Conservation (phyloP, 2,113 vertebrate genomes). For the Mesocricetus auratus region DNA sequence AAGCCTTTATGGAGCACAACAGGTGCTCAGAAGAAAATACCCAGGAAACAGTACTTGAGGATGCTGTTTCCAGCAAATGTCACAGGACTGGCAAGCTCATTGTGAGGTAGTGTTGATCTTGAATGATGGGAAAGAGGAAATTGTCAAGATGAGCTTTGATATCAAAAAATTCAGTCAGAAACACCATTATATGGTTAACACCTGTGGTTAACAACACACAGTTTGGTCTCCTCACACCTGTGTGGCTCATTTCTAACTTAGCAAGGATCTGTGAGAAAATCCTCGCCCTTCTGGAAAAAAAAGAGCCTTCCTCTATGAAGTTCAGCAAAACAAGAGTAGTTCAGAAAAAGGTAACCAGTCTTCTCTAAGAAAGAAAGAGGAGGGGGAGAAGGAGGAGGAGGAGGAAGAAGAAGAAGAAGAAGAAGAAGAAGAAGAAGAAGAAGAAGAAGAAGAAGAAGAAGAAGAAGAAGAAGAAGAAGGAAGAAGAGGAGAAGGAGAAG, state of each 20-base stretch:
- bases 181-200: background rate
- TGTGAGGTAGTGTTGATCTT: background rate
- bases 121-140: background rate
- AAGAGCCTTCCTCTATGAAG: background rate
- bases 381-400: too few species aligned
- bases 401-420: rapidly evolving
- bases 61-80: background rate
- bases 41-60: background rate
- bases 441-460: too few species aligned
- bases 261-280: background rate
- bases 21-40: background rate
- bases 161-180: background rate
- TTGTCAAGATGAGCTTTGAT: constrained; percentile 2
- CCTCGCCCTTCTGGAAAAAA: background rate
- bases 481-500: too few species aligned
- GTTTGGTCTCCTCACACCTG: background rate
- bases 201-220: background rate
- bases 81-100: background rate
- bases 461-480: too few species aligned
- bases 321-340: background rate
- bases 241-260: background rate
- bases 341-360: background rate
- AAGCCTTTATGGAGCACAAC: background rate
- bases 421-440: too few species aligned
- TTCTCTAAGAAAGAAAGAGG: background rate